Percentiles rank a stretch among this genome's conserved stretches.
Conservation (phyloP, 1,140 invertebrate species). For the Eupeodes corollae region DNA sequence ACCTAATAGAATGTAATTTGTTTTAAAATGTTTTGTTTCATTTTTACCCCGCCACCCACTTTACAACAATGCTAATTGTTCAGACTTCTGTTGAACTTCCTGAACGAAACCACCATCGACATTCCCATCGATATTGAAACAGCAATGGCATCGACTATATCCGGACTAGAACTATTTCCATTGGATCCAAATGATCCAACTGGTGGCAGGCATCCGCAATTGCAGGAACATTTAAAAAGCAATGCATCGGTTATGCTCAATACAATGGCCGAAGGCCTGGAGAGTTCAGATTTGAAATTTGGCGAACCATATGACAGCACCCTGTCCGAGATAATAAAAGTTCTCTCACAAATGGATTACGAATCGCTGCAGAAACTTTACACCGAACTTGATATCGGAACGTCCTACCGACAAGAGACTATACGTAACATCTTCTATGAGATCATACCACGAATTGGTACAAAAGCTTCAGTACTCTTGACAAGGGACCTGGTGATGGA, state of each 20-base stretch:
- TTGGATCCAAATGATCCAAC: slow-evolving; percentile 26
- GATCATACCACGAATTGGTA: slow-evolving; percentile 57
- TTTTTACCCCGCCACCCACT: neutral
- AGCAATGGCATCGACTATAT: slow-evolving; percentile 19
- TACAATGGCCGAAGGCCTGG: slow-evolving; percentile 36
- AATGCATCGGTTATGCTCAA: slow-evolving; percentile 26
- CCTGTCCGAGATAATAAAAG: slow-evolving; percentile 35
- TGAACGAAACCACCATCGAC: slow-evolving; percentile 25
- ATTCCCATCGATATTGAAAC: slow-evolving; percentile 30
- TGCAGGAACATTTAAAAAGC: slow-evolving; percentile 21
- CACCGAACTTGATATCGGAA: slow-evolving; percentile 46
- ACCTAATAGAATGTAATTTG: neutral
- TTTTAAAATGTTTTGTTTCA: neutral
- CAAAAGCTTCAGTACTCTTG: slow-evolving; percentile 48
- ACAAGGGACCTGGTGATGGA: slow-evolving; percentile 51
- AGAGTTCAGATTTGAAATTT: slow-evolving; percentile 36
- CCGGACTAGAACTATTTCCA: slow-evolving; percentile 19
- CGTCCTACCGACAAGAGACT: slow-evolving; percentile 51
- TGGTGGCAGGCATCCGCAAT: slow-evolving; percentile 27
- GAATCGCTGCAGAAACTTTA: slow-evolving; percentile 42
- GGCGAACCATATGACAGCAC: slow-evolving; percentile 39
- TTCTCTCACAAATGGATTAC: slow-evolving; percentile 43
- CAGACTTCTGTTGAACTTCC: slow-evolving; percentile 26
- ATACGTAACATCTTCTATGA: slow-evolving; percentile 60
- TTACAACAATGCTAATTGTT: neutral